These are phyloP conservation scores for Aquatica leii DNA, from an alignment of 2,888 invertebrate genomes.

Conservation along the genomic window DNA sequence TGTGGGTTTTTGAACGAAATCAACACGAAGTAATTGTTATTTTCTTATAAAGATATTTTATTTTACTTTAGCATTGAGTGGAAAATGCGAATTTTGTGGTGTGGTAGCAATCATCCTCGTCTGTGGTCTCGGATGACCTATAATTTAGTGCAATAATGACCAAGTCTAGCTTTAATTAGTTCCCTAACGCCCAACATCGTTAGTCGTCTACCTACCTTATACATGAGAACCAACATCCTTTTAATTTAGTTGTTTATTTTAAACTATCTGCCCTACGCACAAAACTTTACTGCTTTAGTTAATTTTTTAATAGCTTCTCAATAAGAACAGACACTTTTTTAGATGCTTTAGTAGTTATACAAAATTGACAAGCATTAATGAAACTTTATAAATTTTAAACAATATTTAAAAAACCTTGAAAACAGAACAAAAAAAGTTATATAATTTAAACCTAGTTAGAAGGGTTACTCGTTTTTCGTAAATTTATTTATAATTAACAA, in stretches of 20 bases:
- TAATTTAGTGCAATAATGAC: slow-evolving; percentile 34
- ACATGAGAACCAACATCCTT: slow-evolving; percentile 21
- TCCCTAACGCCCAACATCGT: slow-evolving; percentile 37
- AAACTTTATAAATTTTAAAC: too few species aligned
- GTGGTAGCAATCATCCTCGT: slow-evolving; percentile 33
- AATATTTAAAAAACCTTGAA: too few species aligned
- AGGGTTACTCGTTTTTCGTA: slow-evolving; percentile 1
- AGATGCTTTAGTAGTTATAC: neutral
- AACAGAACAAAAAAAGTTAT: neutral
- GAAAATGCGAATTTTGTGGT: slow-evolving; percentile 32
- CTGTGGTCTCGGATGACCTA: slow-evolving; percentile 36
- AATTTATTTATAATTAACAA: slow-evolving; percentile 7
- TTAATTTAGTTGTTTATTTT: slow-evolving; percentile 40
- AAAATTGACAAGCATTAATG: too few species aligned
- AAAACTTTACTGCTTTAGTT: slow-evolving; percentile 5
- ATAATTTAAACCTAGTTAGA: neutral
- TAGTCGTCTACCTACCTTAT: slow-evolving; percentile 30
- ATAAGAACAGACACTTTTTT: neutral
- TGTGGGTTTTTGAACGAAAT: slow-evolving; percentile 2
- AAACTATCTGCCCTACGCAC: slow-evolving; percentile 5
- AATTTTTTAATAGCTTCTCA: slow-evolving; percentile 6
- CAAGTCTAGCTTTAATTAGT: slow-evolving; percentile 36
- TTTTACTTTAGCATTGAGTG: slow-evolving; percentile 22
- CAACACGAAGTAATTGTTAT: slow-evolving; percentile 4
- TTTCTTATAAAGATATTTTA: slow-evolving; percentile 14